Percentiles rank a stretch among this genome's conserved stretches.
These are phyloP conservation scores for Lithophane socia DNA, from an alignment of 2,888 invertebrate species.

Conservation along the genomic window DNA sequence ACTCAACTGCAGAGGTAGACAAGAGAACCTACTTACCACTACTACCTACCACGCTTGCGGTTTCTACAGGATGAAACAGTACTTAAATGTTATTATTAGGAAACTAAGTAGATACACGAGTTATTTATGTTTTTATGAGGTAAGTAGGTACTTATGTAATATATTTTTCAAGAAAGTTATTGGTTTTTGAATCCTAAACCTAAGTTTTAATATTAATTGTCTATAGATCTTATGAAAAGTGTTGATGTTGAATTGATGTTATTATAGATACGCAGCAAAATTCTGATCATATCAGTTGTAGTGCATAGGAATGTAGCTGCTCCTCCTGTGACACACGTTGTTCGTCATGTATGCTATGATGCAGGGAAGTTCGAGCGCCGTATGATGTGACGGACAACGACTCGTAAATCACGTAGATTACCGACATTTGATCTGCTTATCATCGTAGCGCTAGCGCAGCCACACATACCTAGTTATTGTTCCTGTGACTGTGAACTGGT, in stretches of 20 bases:
- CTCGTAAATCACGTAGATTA: background rate
- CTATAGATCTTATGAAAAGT: too few species aligned
- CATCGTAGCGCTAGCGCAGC: background rate
- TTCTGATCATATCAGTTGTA: background rate
- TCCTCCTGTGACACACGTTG: background rate
- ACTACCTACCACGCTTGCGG: background rate
- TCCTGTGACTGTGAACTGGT: background rate
- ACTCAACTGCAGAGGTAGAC: background rate
- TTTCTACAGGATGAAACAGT: background rate
- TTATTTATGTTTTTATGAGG: background rate
- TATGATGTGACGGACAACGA: background rate
- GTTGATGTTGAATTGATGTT: background rate
- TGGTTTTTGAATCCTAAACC: too few species aligned
- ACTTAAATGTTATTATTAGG: background rate
- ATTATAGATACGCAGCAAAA: background rate
- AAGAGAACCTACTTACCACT: background rate
- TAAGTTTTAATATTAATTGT: background rate
- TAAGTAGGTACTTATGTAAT: background rate
- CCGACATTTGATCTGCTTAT: conserved; percentile 5
- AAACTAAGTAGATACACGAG: background rate
- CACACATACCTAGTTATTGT: background rate
- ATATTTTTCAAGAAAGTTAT: background rate
- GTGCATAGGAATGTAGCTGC: background rate
- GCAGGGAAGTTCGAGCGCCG: too few species aligned
- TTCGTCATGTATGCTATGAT: background rate